phyloP scores from a whole-genome alignment of 2,888 invertebrate species.

The Lasioglossum leucozonium region DNA sequence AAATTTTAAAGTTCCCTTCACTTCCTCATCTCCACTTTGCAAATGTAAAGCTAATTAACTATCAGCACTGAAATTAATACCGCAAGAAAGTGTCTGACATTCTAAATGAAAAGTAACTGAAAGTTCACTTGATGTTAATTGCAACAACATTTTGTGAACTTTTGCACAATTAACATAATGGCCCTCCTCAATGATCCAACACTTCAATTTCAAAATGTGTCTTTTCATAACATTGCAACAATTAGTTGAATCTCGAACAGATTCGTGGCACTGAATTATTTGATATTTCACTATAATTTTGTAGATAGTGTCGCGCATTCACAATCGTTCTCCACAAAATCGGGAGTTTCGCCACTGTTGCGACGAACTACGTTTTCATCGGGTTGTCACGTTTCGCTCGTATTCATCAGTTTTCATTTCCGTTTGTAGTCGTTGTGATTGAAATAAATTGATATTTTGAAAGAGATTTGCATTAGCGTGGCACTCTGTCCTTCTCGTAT shows the following conservation, averaged over 20 bases:
- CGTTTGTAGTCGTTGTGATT: not conserved
- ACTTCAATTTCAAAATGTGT: not conserved
- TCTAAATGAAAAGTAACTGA: not conserved
- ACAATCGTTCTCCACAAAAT: not conserved
- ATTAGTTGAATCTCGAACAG: not conserved
- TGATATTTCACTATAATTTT: not conserved
- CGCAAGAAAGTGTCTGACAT: not conserved
- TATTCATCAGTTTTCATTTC: not conserved
- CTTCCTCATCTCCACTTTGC: not conserved
- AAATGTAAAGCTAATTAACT: not conserved
- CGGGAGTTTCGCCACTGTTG: not conserved
- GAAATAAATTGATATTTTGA: not conserved
- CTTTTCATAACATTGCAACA: not conserved
- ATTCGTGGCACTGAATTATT: not conserved
- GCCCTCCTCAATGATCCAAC: not conserved
- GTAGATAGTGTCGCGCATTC: no score
- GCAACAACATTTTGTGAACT: not conserved
- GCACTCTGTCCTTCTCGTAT: constrained; percentile 48
- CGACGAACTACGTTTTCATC: not conserved
- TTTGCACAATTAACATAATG: not conserved
- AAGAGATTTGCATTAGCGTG: constrained; percentile 37
- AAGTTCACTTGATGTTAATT: not conserved
- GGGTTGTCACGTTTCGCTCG: not conserved
- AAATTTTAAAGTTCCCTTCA: not conserved
- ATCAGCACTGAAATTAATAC: not conserved